phyloP scores from a whole-genome alignment of 2,888 invertebrate genomes.

The Brachycybe producta region DNA sequence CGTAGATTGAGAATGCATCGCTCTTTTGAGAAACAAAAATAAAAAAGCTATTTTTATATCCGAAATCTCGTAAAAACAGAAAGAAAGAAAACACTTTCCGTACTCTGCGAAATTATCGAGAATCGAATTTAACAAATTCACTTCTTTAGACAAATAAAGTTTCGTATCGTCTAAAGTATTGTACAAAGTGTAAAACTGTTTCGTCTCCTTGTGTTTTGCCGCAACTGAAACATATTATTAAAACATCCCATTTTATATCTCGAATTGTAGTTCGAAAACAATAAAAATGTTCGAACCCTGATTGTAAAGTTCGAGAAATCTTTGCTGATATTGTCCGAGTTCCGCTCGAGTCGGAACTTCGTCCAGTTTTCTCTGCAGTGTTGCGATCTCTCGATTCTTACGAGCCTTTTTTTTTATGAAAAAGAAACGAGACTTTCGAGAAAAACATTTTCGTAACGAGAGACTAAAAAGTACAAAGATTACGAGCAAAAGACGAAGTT shows the following conservation, averaged over 20 bases:
- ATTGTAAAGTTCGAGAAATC: slow-evolving; percentile 91
- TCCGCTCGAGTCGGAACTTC: slow-evolving; percentile 88
- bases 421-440: no score
- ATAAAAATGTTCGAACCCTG: slow-evolving; percentile 39
- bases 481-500: slow-evolving; percentile 33
- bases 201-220: slow-evolving; percentile 89
- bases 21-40: slow-evolving; percentile 48
- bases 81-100: slow-evolving; percentile 35
- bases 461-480: slow-evolving; percentile 18
- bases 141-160: slow-evolving; percentile 80
- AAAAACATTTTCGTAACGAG: slow-evolving; percentile 14
- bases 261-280: neutral
- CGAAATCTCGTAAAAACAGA: neutral
- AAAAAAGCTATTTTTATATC: slow-evolving; percentile 13
- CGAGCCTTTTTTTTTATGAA: no score
- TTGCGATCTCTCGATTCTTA: slow-evolving; percentile 62
- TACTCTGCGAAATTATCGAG: slow-evolving; percentile 75
- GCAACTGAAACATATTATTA: slow-evolving; percentile 49
- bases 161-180: slow-evolving; percentile 92
- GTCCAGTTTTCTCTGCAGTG: slow-evolving; percentile 72
- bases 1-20: slow-evolving; percentile 63
- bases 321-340: slow-evolving; percentile 82
- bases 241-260: neutral
- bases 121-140: slow-evolving; percentile 73
- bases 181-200: slow-evolving; percentile 91